Evolutionary conservation across 2,888 invertebrate species (phyloP), one percentile per base, ranked within the genome.

Genomic region (Leucophenga montana): DNA sequence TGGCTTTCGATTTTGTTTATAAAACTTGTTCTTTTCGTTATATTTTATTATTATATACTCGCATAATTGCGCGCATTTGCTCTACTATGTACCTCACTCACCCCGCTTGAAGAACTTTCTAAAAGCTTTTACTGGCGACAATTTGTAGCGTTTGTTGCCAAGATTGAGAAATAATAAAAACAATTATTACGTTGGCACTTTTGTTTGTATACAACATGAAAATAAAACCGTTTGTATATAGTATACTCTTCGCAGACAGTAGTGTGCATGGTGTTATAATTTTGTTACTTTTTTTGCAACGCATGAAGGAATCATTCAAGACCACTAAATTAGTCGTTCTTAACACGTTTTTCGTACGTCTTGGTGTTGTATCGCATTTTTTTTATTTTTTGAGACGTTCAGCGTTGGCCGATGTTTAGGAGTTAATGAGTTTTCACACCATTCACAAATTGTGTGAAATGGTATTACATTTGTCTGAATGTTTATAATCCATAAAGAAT

Each of bases 1-100:
- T 39, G 72, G 75, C 79, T 79, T 82, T 80, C 83, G 69, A 78
- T 78, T 80, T 80, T 80, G 82, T 82, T 80, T 82, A 79, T 78
- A 80, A 80, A 80, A 80, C 82, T 80, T 73, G 80, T 80, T 80
- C 80, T 77, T 71, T 70, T 27, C 27, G 27, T 77, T 79, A 79
- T 46, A 46, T 39, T 39, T 61, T 33, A 22, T 48, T 64, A 48
- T 48, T 14, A 11, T n/a, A 39, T 39, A n/a, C n/a, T n/a, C n/a
- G n/a, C n/a, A 11, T 39, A 39, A 39, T 39, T 11, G 39, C 39
- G 39, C 39, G 8, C 39, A 39, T 64, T 18, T 64, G 46, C 22
- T 39, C 62, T 46, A 16, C 62, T 62, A n/a, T n/a, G n/a, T n/a
- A n/a, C 16, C 16, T 27, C 59, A 27, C 27, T 39, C 39, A 8